Base-by-base conservation (phyloP, 1,140 invertebrate species). In the Trypoxylus dichotomus region DNA sequence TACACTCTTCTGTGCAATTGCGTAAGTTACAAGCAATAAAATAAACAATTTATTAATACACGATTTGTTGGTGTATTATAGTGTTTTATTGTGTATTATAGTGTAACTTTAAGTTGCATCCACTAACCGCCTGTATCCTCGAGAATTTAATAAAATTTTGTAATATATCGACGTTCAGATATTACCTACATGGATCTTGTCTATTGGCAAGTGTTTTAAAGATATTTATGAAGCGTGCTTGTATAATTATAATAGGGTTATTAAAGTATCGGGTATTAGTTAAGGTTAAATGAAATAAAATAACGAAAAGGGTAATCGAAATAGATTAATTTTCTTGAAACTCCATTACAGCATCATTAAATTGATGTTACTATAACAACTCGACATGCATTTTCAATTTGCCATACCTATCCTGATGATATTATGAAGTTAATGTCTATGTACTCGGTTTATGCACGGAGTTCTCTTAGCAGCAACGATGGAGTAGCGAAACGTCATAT, bases 331-430 rank as follows among this genome's bases (percentile, higher is more conserved):
- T 68, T 68, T 10, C 60, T 15, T 24, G 60, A 25, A 68, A 68
- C 19, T 29, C 60, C 60, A 68, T 68, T 68, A 68, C 60, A 15
- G 27, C 60, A 68, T 24, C 21, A 68, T 68, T 68, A 68, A 24
- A 68, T 27, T 29, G 21, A 68, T 68, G 27, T 68, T 68, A 68
- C 60, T 68, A 24, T 13, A 68, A 68, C 21, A 68, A 13, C 60
- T 27, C 60, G 60, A 68, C 60, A 68, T 68, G 24, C 21, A 68
- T 68, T 68, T 68, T 68, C 60, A 68, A 68, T 68, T 68, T 68
- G 60, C 27, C 24, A 68, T 68, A 68, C 60, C 60, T 68, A 68
- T 68, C 19, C 60, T 24, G 60, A 68, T 68, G 27, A 68, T 68
- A 58, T 58, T 58, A 68, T 24, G 11, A 29, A 68, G 60, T 29